Conservation (phyloP, 2,888 invertebrate genomes). For the Cryptocephalus primarius region DNA sequence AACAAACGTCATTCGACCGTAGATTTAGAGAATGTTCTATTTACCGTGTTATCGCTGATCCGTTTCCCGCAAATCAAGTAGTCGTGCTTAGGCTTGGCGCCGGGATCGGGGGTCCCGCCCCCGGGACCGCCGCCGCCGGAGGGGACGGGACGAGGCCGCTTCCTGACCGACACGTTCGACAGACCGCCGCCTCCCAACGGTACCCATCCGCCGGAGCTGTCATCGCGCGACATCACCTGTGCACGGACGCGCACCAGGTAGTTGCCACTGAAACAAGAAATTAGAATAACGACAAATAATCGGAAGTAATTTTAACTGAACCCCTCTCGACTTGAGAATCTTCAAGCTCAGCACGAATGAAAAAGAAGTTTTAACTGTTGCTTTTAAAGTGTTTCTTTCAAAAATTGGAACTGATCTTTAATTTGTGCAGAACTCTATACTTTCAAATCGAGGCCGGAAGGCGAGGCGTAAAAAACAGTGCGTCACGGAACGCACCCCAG, state of each 20-base stretch:
- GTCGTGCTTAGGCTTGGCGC: conserved; percentile 60
- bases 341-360: too few species aligned
- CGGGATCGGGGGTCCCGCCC: conserved; percentile 28
- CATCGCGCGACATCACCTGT: conserved; percentile 98
- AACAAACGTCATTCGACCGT: too few species aligned
- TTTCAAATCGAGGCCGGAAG: too few species aligned
- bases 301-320: too few species aligned
- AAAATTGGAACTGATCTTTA: too few species aligned
- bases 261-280: conserved; percentile 57
- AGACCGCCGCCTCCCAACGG: conserved; percentile 90
- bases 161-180: conserved; percentile 84
- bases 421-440: too few species aligned
- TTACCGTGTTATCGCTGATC: conserved; percentile 85
- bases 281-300: background rate
- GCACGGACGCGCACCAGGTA: conserved; percentile 94
- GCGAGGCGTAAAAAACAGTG: too few species aligned
- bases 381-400: too few species aligned
- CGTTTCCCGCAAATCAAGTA: conserved; percentile 89
- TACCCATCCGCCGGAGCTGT: conserved; percentile 93
- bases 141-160: conserved; percentile 47
- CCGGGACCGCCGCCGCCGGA: conserved; percentile 23
- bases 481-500: too few species aligned
- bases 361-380: too few species aligned
- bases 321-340: too few species aligned
- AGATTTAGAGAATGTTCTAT: conserved; percentile 23